Percentiles rank a stretch among this genome's conserved stretches.
These are phyloP conservation scores for Ataeniobius toweri DNA, from an alignment of 2,797 vertebrate species.

Conservation along the genomic window DNA sequence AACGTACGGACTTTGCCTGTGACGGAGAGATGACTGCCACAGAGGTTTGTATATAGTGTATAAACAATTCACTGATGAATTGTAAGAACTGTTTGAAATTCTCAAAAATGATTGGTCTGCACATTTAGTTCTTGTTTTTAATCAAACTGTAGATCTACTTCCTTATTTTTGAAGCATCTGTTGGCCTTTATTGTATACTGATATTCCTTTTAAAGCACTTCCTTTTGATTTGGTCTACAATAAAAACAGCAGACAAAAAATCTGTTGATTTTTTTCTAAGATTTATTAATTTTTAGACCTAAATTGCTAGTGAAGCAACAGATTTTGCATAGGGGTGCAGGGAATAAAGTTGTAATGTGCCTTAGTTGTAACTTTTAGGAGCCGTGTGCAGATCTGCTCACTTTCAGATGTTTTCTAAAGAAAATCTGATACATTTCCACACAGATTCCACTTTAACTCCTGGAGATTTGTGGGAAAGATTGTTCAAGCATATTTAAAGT, in stretches of 20 bases:
- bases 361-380: neutral
- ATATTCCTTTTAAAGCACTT: neutral
- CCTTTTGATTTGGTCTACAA: neutral
- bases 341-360: neutral
- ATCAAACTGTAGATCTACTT: neutral
- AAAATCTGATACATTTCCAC: neutral
- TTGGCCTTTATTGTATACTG: neutral
- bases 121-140: neutral
- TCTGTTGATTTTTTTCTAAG: neutral
- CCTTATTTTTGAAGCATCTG: neutral
- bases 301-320: neutral
- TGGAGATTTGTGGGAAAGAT: neutral
- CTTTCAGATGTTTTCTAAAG: neutral
- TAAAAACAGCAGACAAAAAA: neutral
- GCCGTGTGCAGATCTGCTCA: neutral
- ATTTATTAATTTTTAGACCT: neutral
- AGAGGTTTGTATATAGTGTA: constrained; percentile 86
- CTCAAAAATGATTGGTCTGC: constrained; percentile 18
- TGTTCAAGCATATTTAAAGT: neutral
- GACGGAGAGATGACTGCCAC: constrained; percentile 94
- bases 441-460: neutral
- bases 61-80: constrained; percentile 12
- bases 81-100: neutral
- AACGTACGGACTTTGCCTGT: constrained; percentile 92
- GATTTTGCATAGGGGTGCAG: neutral